Evolutionary conservation across 2,797 vertebrate species (phyloP).

Genomic region (Heteromormyrus szaboi): DNA sequence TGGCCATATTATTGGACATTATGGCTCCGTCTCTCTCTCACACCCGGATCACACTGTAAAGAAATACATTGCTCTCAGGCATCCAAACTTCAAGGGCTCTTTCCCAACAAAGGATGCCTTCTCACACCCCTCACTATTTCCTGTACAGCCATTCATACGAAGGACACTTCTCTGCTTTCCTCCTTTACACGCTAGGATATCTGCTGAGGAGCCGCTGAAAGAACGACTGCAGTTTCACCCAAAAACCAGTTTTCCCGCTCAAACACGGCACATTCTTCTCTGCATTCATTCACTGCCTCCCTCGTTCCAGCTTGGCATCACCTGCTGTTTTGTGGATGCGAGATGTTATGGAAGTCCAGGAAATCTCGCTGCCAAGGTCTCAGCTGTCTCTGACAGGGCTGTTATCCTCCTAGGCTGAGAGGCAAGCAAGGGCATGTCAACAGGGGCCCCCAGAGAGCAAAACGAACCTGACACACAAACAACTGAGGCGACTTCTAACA

Average conservation of each 20-base stretch:
- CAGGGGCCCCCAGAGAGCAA: slow-evolving; percentile 34
- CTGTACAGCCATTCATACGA: background rate
- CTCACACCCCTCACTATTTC: background rate
- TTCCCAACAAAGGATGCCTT: background rate
- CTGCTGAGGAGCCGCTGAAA: background rate
- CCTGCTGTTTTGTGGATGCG: background rate
- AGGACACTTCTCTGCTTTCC: background rate
- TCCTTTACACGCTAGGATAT: background rate
- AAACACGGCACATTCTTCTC: background rate
- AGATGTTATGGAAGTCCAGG: background rate
- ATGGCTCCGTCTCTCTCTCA: slow-evolving; percentile 19
- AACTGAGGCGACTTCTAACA: background rate
- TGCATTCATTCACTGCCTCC: background rate
- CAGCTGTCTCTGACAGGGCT: slow-evolving; percentile 59
- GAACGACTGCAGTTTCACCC: background rate
- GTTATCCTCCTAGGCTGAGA: slow-evolving; percentile 50
- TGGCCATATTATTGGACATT: slow-evolving; percentile 92
- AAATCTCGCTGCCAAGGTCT: slow-evolving; percentile 53
- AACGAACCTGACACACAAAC: slow-evolving; percentile 24
- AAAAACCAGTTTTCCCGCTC: background rate
- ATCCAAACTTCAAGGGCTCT: background rate
- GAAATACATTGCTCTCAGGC: background rate
- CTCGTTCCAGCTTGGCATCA: background rate
- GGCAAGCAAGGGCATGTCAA: slow-evolving; percentile 39
- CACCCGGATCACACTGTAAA: background rate